Evolutionary conservation across 2,113 vertebrate species (phyloP), one percentile per base, ranked within the genome.

Genomic region (Zosterops hypoxanthus): DNA sequence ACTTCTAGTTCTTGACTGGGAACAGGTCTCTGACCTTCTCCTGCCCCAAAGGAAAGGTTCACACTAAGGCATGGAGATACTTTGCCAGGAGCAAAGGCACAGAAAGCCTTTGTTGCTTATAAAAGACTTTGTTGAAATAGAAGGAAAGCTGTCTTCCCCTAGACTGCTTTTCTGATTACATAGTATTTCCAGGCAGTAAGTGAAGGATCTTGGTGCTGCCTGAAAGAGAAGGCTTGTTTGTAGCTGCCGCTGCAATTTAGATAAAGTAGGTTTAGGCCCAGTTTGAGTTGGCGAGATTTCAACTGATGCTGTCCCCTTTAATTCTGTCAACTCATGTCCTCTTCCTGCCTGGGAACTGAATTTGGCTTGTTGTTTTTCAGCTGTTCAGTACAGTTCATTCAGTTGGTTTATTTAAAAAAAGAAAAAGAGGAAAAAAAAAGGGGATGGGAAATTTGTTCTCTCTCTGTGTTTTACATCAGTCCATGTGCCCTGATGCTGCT

Each of bases 31-130:
- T 76, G 86, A 92, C 70, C 81, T 92, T 94, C 25, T 64, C 56
- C 8, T 3, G 65, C 64, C 70, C 57, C 73, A 50, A 61, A 87
- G 84, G 31, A 57, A 55, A 57, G 53, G 77, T 28, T 91, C 72
- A 86, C 65, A 33, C 36, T 64, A 76, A 91, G 55, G 72, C 86
- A 76, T 3, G 5, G 76, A 72, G 70, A 80, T 64, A 76, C 68
- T 85, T 88, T 82, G 90, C 82, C 95, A 87, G 87, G 44, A 95
- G 82, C 47, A 86, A 76, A 89, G 73, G 83, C 89, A 95, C 91
- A 97, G 91, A 95, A 94, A 76, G 81, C 77, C 91, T 96, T 94
- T 95, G 89, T 95, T 95, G 36, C 36, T 53, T 91, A 59, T 68
- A 82, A 93, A 94, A 69, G 83, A 78, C 81, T 80, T 86, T 79